These are phyloP conservation scores for Monopis laevigella DNA, from an alignment of 2,888 invertebrate genomes.

Conservation along the genomic window DNA sequence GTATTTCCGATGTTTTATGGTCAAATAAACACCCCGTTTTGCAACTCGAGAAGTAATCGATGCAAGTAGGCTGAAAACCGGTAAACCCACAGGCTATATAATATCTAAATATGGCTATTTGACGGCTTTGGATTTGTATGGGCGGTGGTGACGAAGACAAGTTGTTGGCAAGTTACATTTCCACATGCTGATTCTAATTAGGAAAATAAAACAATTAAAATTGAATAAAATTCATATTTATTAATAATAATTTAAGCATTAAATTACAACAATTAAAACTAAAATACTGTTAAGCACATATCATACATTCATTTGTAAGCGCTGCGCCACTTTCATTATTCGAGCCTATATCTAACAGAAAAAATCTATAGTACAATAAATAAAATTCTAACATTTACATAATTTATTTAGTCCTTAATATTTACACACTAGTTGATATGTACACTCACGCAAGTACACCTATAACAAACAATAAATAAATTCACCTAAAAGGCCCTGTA, in stretches of 20 bases:
- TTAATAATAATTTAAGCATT: slow-evolving; percentile 61
- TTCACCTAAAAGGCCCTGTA: slow-evolving; percentile 1
- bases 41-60: too few relatives aligned
- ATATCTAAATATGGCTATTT: too few relatives aligned
- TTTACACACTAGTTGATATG: slow-evolving; percentile 57
- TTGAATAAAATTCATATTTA: slow-evolving; percentile 46
- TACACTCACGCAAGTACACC: slow-evolving; percentile 37
- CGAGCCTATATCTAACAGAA: background rate
- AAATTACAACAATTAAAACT: slow-evolving; percentile 61
- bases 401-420: slow-evolving; percentile 55
- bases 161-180: too few relatives aligned
- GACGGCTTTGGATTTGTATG: too few relatives aligned
- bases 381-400: slow-evolving; percentile 31
- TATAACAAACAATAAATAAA: slow-evolving; percentile 1
- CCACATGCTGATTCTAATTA: too few relatives aligned
- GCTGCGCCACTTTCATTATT: slow-evolving; percentile 24
- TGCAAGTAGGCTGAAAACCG: too few relatives aligned
- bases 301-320: slow-evolving; percentile 35
- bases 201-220: background rate
- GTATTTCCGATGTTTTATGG: too few relatives aligned
- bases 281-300: slow-evolving; percentile 57
- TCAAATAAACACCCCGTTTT: too few relatives aligned
- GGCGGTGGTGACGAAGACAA: too few relatives aligned
- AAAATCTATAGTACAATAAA: slow-evolving; percentile 2
- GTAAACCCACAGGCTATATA: too few relatives aligned